A percentile compares a stretch with the other conserved stretches of the same genome.
These are phyloP conservation scores for Hypomesus transpacificus DNA, from an alignment of 2,113 vertebrate species.

Conservation along the genomic window DNA sequence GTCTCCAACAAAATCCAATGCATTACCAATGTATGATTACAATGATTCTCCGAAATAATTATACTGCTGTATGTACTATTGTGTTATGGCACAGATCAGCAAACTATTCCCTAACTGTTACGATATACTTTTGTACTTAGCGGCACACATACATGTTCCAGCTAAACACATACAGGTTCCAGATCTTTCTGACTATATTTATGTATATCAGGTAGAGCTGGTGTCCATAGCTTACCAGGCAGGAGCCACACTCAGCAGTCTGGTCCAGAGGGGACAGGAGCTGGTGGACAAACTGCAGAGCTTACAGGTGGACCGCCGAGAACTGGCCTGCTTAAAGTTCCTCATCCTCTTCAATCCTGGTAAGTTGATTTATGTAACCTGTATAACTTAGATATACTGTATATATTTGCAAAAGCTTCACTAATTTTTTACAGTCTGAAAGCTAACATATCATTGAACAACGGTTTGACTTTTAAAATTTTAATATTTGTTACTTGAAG, in stretches of 20 bases:
- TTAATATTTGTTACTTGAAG: too few species aligned
- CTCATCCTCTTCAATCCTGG: constrained; percentile 91
- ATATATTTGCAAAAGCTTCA: not conserved
- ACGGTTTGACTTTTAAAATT: too few species aligned
- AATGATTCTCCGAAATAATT: too few species aligned
- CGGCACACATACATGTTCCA: too few species aligned
- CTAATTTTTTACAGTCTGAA: not conserved
- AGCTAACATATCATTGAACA: too few species aligned
- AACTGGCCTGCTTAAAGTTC: constrained; percentile 89
- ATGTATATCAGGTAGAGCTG: constrained; percentile 76
- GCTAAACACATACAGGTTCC: not conserved
- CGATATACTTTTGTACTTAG: too few species aligned
- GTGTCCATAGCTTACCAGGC: constrained; percentile 68
- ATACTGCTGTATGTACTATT: too few species aligned
- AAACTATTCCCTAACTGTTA: too few species aligned
- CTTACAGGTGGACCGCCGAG: constrained; percentile 82
- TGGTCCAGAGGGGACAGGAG: constrained; percentile 80
- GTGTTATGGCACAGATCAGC: too few species aligned
- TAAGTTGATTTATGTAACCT: constrained; percentile 57
- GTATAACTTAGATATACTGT: not conserved
- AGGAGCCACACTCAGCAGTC: constrained; percentile 71
- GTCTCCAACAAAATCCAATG: too few species aligned
- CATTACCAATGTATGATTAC: too few species aligned
- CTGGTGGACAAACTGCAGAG: constrained; percentile 78
- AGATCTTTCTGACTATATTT: not conserved